Base-by-base conservation (phyloP, 2,888 invertebrate genomes). In the Epicampocera succincta region DNA sequence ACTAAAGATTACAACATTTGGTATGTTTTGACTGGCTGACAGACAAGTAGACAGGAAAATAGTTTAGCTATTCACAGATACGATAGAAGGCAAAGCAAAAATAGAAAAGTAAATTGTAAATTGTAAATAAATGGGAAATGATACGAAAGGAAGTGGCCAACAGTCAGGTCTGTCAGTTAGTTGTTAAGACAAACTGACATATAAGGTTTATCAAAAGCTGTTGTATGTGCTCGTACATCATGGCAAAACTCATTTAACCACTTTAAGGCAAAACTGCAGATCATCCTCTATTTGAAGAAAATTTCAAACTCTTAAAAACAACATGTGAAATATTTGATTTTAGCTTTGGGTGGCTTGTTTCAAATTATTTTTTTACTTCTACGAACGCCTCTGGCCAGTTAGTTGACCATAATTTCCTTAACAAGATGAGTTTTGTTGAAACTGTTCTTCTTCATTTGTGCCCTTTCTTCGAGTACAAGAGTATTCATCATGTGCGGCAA, bases 31-130 rank as follows among this genome's bases (percentile, higher is more conserved):
- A 82, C 82, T 74, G 65, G 50, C 73, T 82, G 82, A 82, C 78
- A 78, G 78, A 82, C 82, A 78, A 74, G 65, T 65, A 69, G 78
- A 82, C 82, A 78, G 82, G 58, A 65, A 82, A 82, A 82, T 82
- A 74, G 82, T 82, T 78, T 71, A 69, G 54, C 69, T 46, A 73
- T 69, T 50, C 29, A 68, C 50, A 90, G 90, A 74, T 65, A 21
- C 52, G 25, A 56, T 38, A n/a, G 8, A 44, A 19, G 19, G 25
- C 13, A 33, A 66, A 25, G 25, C 11, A 54, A 21, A 9, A 56
- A n/a, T 17, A 50, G 9, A 40, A 15, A 21, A n/a, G 13, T 4
- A 4, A 58, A n/a, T 8, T 44, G 11, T 3, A 54, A 29, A 29
- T 3, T 42, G 4, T n/a, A 21, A 58, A 56, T 60, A 42, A 42